Conservation (phyloP, 2,113 vertebrate genomes). For the Diphyllodes magnificus region DNA sequence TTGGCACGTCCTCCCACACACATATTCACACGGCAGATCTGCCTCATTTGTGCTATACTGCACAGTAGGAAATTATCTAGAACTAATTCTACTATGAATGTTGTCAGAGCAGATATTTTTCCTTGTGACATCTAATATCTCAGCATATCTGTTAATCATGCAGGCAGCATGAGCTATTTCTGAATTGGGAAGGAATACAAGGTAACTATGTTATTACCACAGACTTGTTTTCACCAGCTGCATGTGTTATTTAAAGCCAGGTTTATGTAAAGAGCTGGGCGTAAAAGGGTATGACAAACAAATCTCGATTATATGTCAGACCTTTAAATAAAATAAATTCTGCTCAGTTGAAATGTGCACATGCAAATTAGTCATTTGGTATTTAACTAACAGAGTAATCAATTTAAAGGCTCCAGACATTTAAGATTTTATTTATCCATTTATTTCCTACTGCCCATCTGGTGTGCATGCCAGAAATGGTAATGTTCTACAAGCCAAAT, state of each 20-base stretch:
- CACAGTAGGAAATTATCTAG: not conserved
- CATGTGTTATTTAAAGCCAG: not conserved
- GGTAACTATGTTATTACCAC: not conserved
- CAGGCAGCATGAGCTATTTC: not conserved
- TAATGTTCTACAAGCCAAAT: not conserved
- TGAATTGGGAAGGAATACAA: not conserved
- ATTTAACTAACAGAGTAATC: slow-evolving; percentile 6
- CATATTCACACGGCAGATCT: not conserved
- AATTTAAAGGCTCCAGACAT: slow-evolving; percentile 31
- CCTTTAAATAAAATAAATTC: slow-evolving; percentile 43
- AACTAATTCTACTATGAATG: not conserved
- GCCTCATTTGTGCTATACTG: not conserved
- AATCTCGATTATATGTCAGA: slow-evolving; percentile 12
- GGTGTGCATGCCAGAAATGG: not conserved
- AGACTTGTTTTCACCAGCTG: not conserved
- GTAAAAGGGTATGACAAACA: slow-evolving; percentile 4
- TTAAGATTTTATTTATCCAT: slow-evolving; percentile 46
- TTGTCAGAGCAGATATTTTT: not conserved
- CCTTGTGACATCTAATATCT: not conserved
- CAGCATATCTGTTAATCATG: not conserved
- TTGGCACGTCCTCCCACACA: not conserved
- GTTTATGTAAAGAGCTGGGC: not conserved
- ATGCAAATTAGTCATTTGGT: slow-evolving; percentile 33
- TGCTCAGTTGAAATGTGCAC: not conserved
- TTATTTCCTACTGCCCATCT: slow-evolving; percentile 40